These are phyloP conservation scores for Sinosuthora webbiana DNA, from an alignment of 2,113 vertebrate genomes.

Conservation along the genomic window DNA sequence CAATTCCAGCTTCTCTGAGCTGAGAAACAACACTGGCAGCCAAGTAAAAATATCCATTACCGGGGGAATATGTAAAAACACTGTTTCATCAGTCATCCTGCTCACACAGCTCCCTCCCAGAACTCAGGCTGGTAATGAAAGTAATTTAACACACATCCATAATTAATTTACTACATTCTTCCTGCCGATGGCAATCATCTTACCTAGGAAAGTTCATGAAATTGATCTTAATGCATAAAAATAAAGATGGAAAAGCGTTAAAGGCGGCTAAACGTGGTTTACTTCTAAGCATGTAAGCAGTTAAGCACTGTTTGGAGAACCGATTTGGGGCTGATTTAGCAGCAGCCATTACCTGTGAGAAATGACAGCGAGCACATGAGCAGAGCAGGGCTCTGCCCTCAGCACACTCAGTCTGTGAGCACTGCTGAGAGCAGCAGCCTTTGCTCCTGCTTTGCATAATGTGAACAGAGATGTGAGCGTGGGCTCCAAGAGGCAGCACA, in stretches of 20 bases:
- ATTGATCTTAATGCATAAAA: constrained; percentile 75
- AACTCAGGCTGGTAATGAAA: constrained; percentile 86
- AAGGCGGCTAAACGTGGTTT: constrained; percentile 55
- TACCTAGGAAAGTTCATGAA: constrained; percentile 70
- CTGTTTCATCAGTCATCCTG: constrained; percentile 78
- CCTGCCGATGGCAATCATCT: constrained; percentile 67
- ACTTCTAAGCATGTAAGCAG: constrained; percentile 30
- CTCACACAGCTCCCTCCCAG: constrained; percentile 72
- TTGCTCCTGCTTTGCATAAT: background rate
- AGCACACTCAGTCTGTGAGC: background rate
- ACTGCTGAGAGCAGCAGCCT: background rate
- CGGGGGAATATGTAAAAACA: constrained; percentile 64
- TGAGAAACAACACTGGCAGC: constrained; percentile 26
- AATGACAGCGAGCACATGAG: background rate
- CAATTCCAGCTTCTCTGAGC: constrained; percentile 7
- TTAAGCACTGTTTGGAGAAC: constrained; percentile 51
- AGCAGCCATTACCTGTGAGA: constrained; percentile 41
- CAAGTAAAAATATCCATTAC: constrained; percentile 50
- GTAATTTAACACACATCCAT: constrained; percentile 96
- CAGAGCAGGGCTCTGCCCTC: background rate
- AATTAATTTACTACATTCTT: constrained; percentile 90
- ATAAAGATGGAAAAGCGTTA: constrained; percentile 47
- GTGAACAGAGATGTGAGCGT: background rate
- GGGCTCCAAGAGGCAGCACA: background rate
- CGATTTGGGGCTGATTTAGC: constrained; percentile 55